Percentiles rank a stretch among this genome's conserved stretches.
phyloP scores from a whole-genome alignment of 2,888 invertebrate genomes.

The Marronus borbonicus region DNA sequence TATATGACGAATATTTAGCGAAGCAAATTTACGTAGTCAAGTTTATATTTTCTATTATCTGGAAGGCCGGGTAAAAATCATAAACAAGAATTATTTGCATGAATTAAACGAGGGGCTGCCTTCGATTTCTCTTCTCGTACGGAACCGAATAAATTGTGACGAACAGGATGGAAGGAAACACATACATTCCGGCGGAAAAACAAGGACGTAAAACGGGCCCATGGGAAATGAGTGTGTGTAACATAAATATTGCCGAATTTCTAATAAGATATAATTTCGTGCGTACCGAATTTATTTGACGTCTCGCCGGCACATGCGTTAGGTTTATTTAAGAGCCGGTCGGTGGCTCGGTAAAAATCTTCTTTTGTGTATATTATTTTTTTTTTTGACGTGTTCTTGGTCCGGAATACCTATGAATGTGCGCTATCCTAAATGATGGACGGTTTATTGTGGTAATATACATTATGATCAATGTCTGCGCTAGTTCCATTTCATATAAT shows the following conservation, averaged over 20 bases:
- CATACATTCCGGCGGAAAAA: conserved; percentile 56
- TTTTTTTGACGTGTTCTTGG: conserved; percentile 4
- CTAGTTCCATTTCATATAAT: conserved; percentile 5
- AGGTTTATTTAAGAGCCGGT: conserved; percentile 41
- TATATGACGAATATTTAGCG: background rate
- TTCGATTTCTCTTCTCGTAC: conserved; percentile 56
- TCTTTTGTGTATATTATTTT: conserved; percentile 39
- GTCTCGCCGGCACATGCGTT: conserved; percentile 47
- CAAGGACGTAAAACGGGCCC: conserved; percentile 58
- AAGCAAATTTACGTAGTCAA: conserved; percentile 23
- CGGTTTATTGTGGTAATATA: conserved; percentile 33
- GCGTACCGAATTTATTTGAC: conserved; percentile 51
- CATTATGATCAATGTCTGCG: conserved; percentile 40
- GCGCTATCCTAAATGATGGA: conserved; percentile 34
- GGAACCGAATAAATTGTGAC: conserved; percentile 59
- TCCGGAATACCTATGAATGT: conserved; percentile 14
- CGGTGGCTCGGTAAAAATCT: conserved; percentile 37
- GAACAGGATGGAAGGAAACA: conserved; percentile 58
- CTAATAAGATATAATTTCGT: conserved; percentile 52
- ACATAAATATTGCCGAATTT: conserved; percentile 57
- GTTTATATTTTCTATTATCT: conserved; percentile 46
- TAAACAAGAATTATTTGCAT: conserved; percentile 60
- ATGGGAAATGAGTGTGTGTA: conserved; percentile 58
- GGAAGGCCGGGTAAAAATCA: conserved; percentile 51
- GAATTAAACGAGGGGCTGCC: conserved; percentile 58